A percentile compares a stretch with the other conserved stretches of the same genome.
Evolutionary conservation across 2,888 invertebrate genomes (phyloP).

Genomic region (Corythucha ciliata): DNA sequence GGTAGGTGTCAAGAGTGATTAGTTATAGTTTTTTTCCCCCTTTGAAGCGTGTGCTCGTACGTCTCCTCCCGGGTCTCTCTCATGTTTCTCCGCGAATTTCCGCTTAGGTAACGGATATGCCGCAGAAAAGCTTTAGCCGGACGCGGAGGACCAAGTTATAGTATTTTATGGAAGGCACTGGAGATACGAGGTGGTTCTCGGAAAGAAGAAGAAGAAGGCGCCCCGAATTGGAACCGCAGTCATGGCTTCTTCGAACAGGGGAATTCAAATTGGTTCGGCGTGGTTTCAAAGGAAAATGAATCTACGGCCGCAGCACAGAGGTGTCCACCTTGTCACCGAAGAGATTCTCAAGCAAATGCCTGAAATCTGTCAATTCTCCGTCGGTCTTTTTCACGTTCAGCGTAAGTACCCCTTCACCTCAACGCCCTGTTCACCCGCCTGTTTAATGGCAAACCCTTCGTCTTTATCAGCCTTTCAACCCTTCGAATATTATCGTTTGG

Average conservation of each 20-base stretch:
- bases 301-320: conserved; percentile 89
- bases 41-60: no score
- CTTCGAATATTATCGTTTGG: no score
- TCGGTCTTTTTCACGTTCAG: conserved; percentile 93
- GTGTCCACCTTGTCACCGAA: conserved; percentile 94
- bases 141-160: conserved; percentile 30
- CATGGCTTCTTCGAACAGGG: conserved; percentile 77
- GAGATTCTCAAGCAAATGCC: conserved; percentile 91
- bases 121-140: no score
- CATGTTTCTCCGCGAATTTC: no score
- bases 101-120: no score
- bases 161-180: conserved; percentile 34
- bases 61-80: no score
- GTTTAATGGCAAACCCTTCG: no score
- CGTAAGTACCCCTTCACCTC: conserved; percentile 64
- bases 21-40: no score
- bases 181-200: conserved; percentile 24
- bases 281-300: conserved; percentile 98
- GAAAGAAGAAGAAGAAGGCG: conserved; percentile 26
- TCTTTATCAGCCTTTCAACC: no score
- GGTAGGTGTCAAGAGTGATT: no score
- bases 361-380: conserved; percentile 86
- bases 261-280: conserved; percentile 90
- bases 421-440: background rate
- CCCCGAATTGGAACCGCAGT: conserved; percentile 25